Evolutionary conservation across 2,888 invertebrate species (phyloP).

Genomic region (Epistrophe eligans): DNA sequence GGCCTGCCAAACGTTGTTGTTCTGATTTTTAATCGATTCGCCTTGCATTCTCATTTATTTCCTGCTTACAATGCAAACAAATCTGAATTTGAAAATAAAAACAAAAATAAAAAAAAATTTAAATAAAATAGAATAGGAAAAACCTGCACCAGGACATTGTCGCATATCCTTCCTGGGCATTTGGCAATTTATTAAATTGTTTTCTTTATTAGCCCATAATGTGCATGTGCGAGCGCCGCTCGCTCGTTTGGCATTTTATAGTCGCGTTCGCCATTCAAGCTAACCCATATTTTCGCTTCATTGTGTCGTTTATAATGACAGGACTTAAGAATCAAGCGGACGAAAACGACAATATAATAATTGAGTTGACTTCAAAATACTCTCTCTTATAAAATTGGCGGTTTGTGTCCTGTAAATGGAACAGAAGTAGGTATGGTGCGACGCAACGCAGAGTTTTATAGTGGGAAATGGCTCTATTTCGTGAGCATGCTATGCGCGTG

Average conservation of each 20-base stretch:
- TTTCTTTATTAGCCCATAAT: slow-evolving; percentile 59
- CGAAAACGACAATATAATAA: slow-evolving; percentile 41
- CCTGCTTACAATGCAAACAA: slow-evolving; percentile 53
- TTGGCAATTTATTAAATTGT: slow-evolving; percentile 67
- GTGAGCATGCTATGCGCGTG: slow-evolving; percentile 50
- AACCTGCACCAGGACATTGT: background rate
- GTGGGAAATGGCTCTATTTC: slow-evolving; percentile 70
- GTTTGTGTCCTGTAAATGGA: slow-evolving; percentile 15
- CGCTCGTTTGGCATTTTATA: slow-evolving; percentile 48
- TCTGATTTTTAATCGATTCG: slow-evolving; percentile 56
- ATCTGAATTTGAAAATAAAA: slow-evolving; percentile 49
- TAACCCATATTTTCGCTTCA: slow-evolving; percentile 54
- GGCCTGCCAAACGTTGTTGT: slow-evolving; percentile 41
- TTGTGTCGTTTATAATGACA: slow-evolving; percentile 68
- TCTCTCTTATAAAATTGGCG: slow-evolving; percentile 27
- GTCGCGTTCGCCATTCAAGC: slow-evolving; percentile 39
- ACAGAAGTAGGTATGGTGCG: background rate
- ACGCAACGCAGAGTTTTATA: background rate
- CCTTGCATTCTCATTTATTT: slow-evolving; percentile 43
- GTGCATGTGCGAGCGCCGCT: slow-evolving; percentile 19
- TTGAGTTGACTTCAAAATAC: slow-evolving; percentile 59
- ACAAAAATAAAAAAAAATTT: slow-evolving; percentile 23
- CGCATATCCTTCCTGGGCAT: slow-evolving; percentile 43
- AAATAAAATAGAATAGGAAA: background rate
- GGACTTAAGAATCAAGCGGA: slow-evolving; percentile 52